Percentiles rank a stretch among this genome's conserved stretches.
phyloP scores from a whole-genome alignment of 1,140 invertebrate species.

The Magallana gigas region DNA sequence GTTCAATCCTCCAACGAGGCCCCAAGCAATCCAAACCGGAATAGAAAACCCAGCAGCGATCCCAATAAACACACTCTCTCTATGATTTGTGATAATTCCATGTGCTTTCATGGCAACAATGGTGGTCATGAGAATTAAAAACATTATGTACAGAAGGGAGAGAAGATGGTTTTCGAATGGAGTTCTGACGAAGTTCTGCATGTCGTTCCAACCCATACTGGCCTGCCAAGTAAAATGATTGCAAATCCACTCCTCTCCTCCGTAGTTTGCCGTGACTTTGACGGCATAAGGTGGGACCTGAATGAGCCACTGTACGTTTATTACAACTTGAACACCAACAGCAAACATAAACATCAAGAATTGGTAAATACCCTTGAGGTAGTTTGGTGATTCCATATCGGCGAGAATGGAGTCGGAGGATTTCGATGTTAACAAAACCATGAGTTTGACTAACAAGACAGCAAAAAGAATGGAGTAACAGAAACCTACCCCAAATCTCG shows the following conservation, averaged over 20 bases:
- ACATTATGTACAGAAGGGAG: constrained; percentile 89
- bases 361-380: constrained; percentile 94
- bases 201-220: constrained; percentile 72
- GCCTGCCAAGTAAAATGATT: constrained; percentile 74
- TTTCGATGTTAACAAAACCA: constrained; percentile 91
- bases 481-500: constrained; percentile 91
- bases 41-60: constrained; percentile 87
- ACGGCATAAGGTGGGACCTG: constrained; percentile 73
- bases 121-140: constrained; percentile 90
- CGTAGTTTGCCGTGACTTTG: constrained; percentile 65
- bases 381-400: constrained; percentile 88
- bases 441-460: constrained; percentile 94
- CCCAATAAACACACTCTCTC: constrained; percentile 93
- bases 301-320: constrained; percentile 89
- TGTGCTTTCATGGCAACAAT: constrained; percentile 87
- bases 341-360: constrained; percentile 92
- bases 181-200: constrained; percentile 70
- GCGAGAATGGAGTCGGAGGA: constrained; percentile 64
- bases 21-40: constrained; percentile 93
- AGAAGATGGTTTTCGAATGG: constrained; percentile 84
- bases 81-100: constrained; percentile 94
- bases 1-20: constrained; percentile 85
- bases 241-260: constrained; percentile 69
- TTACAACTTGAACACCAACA: constrained; percentile 86
- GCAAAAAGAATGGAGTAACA: constrained; percentile 94